A percentile compares a stretch with the other conserved stretches of the same genome.
phyloP scores from a whole-genome alignment of 2,113 vertebrate genomes.

The Jacana jacana region DNA sequence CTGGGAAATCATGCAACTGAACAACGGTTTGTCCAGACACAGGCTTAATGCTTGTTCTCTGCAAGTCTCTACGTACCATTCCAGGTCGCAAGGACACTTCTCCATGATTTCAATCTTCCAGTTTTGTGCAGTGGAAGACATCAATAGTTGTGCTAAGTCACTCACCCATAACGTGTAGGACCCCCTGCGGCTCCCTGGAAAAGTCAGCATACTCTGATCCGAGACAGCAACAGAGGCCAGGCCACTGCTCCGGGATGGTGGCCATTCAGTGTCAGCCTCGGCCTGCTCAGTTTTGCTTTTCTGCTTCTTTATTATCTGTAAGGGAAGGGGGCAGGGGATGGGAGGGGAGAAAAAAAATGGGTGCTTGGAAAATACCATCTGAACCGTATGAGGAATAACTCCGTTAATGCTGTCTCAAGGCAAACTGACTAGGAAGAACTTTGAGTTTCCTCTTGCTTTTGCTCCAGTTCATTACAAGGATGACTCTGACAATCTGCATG shows the following conservation, averaged over 20 bases:
- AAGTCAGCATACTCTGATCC: constrained; percentile 58
- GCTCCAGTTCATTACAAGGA: neutral
- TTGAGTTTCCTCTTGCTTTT: neutral
- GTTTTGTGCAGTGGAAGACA: neutral
- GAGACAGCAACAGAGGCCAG: constrained; percentile 67
- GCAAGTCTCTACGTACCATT: neutral
- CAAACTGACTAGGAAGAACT: neutral
- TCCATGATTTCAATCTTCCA: neutral
- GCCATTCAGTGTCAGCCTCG: constrained; percentile 82
- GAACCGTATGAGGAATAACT: neutral
- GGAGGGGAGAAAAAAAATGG: neutral
- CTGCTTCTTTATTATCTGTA: constrained; percentile 91
- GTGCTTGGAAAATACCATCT: neutral
- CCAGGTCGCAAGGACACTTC: neutral
- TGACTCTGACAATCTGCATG: neutral
- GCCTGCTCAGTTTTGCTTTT: constrained; percentile 80
- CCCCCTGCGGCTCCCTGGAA: constrained; percentile 61
- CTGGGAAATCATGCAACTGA: neutral
- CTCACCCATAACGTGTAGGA: constrained; percentile 87
- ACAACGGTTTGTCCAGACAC: fast-evolving
- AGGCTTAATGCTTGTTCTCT: neutral
- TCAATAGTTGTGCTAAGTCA: neutral
- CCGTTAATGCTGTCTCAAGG: neutral
- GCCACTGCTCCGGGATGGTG: constrained; percentile 68
- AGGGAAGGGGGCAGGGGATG: neutral